Evolutionary conservation across 2,888 invertebrate genomes (phyloP), one percentile per base, ranked within the genome.

Genomic region (Rhamnusium bicolor): DNA sequence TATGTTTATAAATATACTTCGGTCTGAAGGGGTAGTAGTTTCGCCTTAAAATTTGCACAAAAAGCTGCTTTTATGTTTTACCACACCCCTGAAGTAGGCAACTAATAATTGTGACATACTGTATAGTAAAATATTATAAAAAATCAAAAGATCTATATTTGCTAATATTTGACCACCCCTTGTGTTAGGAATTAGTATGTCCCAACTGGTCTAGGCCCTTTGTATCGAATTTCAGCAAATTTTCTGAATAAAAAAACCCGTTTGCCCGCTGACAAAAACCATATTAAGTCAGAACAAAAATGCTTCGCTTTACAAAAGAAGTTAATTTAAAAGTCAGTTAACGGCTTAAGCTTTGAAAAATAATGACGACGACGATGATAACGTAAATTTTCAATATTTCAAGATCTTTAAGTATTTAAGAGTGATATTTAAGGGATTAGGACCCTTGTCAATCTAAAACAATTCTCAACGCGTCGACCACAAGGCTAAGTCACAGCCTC

Each of bases 181-280:
- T 54, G 27, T 6, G n/a, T 54, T n/a, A 7, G 12, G 14, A n/a
- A 27, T 14, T 24, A 27, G 24, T 54, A 19, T 18, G 12, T 12
- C 19, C 27, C 54, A 14, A 18, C 24, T 16, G 32, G 12, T 18
- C 32, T 51, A n/a, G 51, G 54, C 72, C 72, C 69, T 63, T 75
- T n/a, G n/a, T n/a, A 75, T 73, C 62, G 56, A 74, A 71, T 73
- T 77, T 75, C 77, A 69, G 65, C 72, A 61, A 76, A 68, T 62
- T 70, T 72, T 70, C 71, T 67, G 21, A 69, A 62, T 24, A 69
- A 12, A 49, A n/a, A 70, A 77, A 77, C 77, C 70, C 65, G 77
- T 77, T 75, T 71, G 21, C 27, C 72, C 51, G 3, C 29, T 51
- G 54, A 58, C 69, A 18, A 27, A 46, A 16, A 46, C 21, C 68